Evolutionary conservation across 2,797 vertebrate species (phyloP).

Genomic region (Chloroceryle inda): DNA sequence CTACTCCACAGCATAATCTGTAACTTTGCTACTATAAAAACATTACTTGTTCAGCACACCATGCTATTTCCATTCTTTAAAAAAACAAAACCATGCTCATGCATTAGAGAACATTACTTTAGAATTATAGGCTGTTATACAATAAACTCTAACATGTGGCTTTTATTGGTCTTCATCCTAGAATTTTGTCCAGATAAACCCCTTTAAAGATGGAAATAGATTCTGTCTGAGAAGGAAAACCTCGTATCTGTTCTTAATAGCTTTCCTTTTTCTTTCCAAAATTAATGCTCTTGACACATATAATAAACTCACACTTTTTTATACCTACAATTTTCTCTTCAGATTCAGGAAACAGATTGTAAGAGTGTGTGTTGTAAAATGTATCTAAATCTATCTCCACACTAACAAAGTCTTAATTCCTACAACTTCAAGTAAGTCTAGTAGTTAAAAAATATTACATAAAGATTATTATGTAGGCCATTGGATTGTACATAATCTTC

Average conservation of each 20-base stretch:
- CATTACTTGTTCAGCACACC: not conserved
- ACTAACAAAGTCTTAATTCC: not conserved
- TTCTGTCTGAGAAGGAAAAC: not conserved
- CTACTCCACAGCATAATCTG: not conserved
- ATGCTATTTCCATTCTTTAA: not conserved
- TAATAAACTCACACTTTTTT: not conserved
- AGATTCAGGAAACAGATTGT: not conserved
- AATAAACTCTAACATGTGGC: not conserved
- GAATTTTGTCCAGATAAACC: not conserved
- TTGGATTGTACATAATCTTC: not conserved
- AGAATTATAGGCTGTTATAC: not conserved
- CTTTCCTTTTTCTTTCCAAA: not conserved
- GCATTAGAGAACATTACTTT: not conserved
- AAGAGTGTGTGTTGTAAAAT: not conserved
- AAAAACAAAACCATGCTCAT: not conserved
- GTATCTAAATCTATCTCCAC: not conserved
- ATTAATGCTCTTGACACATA: not conserved
- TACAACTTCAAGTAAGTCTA: not conserved
- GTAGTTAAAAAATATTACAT: not conserved
- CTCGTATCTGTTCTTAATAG: fast-evolving
- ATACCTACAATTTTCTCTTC: not conserved
- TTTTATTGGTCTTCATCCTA: not conserved
- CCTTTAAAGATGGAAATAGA: not conserved
- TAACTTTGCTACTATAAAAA: not conserved
- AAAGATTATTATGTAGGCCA: not conserved